Evolutionary conservation across 2,888 invertebrate species (phyloP).

Genomic region (Petrolisthes manimaculis): DNA sequence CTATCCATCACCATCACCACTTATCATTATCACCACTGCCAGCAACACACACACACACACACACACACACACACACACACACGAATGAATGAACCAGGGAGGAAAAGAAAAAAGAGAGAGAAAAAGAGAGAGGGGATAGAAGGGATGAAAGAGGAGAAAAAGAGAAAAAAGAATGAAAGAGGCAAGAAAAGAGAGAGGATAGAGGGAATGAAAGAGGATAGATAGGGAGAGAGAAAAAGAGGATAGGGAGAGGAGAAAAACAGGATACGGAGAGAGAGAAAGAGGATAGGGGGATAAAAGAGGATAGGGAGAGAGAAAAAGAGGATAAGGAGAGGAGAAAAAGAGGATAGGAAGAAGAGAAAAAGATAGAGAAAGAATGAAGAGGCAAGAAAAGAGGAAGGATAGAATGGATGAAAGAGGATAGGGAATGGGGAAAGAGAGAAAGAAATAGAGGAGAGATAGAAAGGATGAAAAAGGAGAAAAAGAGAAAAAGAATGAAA

Average conservation of each 20-base stretch:
- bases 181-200: not conserved
- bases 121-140: not conserved
- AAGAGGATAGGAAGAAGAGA: not conserved
- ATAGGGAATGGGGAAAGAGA: not conserved
- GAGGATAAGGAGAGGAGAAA: not conserved
- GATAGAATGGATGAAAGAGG: not conserved
- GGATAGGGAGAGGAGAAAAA: not conserved
- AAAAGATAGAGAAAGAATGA: not conserved
- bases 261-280: not conserved
- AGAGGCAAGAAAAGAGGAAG: not conserved
- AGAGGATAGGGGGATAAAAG: not conserved
- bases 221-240: not conserved
- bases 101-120: not conserved
- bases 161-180: not conserved
- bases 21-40: too few species aligned
- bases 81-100: too few species aligned
- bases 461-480: not conserved
- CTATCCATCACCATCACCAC: too few species aligned
- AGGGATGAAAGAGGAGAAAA: not conserved
- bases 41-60: too few species aligned
- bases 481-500: not conserved
- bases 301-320: not conserved
- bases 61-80: too few species aligned
- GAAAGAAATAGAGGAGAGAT: not conserved
- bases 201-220: not conserved